Percentiles rank a stretch among this genome's conserved stretches.
These are phyloP conservation scores for Gallinago paraguaiae DNA, from an alignment of 2,113 vertebrate genomes.

Conservation along the genomic window DNA sequence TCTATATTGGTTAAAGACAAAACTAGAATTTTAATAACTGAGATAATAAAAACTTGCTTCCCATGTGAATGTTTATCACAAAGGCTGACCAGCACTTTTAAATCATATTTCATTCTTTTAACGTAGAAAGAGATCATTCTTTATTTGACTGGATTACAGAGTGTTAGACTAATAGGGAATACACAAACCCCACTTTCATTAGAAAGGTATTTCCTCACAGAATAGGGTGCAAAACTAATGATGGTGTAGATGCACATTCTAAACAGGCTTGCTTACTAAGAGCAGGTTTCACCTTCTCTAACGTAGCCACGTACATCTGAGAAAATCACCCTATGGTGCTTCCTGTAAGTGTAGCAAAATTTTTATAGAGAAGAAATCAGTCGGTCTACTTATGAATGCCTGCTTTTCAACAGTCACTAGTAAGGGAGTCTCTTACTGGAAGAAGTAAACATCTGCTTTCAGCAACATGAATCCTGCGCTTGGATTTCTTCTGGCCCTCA, in stretches of 20 bases:
- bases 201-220: background rate
- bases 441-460: background rate
- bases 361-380: background rate
- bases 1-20: background rate
- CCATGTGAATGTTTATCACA: background rate
- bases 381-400: background rate
- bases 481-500: background rate
- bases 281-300: background rate
- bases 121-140: background rate
- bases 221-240: background rate
- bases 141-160: background rate
- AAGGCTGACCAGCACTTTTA: rapidly evolving
- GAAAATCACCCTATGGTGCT: background rate
- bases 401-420: background rate
- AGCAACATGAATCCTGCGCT: background rate
- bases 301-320: background rate
- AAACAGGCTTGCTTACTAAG: background rate
- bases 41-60: background rate
- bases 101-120: background rate
- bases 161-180: background rate
- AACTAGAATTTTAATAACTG: background rate
- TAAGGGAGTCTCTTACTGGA: background rate
- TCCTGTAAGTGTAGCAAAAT: background rate
- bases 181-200: background rate
- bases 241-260: background rate